These are phyloP conservation scores for Mactromeris polynyma DNA, from an alignment of 2,888 invertebrate species.

Conservation along the genomic window DNA sequence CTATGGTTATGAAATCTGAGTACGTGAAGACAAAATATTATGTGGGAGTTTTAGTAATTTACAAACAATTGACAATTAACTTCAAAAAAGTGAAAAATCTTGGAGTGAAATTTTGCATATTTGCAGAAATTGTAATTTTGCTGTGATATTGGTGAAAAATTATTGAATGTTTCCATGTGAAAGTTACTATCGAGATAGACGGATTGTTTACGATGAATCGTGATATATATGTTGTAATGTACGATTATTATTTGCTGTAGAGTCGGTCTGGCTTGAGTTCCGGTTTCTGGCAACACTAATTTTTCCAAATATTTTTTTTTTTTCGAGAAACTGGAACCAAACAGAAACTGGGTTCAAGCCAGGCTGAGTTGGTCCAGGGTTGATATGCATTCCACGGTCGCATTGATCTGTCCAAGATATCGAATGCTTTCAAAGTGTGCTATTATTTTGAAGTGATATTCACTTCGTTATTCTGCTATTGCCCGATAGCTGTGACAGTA, in stretches of 20 bases:
- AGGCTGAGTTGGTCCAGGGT: slow-evolving; percentile 30
- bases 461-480: not conserved
- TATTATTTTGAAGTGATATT: slow-evolving; percentile 33
- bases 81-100: not conserved
- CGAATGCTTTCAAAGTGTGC: slow-evolving; percentile 34
- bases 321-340: slow-evolving; percentile 36
- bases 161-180: not conserved
- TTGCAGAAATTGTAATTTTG: not conserved
- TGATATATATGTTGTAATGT: slow-evolving; percentile 22
- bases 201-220: not conserved
- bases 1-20: not conserved
- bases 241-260: slow-evolving; percentile 50
- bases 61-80: not conserved
- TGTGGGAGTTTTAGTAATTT: not conserved
- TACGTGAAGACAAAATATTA: not conserved
- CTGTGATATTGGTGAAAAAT: slow-evolving; percentile 13
- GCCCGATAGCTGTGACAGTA: not conserved
- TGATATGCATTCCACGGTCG: slow-evolving; percentile 48
- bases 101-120: not conserved
- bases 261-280: slow-evolving; percentile 51
- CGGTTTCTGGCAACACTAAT: slow-evolving; percentile 14
- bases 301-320: not conserved
- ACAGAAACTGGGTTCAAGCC: slow-evolving; percentile 4
- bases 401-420: slow-evolving; percentile 16
- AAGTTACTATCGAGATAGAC: not conserved